phyloP scores from a whole-genome alignment of 1,140 invertebrate species.

The Drosophila murphyi region DNA sequence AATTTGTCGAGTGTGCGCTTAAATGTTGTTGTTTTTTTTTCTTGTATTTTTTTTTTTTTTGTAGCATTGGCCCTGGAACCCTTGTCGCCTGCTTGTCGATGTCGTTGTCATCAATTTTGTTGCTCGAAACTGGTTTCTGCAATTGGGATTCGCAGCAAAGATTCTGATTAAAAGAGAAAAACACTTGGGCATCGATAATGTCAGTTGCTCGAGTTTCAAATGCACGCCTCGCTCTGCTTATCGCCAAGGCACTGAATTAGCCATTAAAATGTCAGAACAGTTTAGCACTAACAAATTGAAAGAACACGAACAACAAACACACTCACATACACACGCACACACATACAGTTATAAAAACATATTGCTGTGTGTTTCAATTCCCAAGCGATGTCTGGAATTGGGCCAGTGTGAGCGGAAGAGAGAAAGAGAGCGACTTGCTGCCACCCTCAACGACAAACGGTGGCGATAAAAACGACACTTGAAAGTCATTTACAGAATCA shows the following conservation, averaged over 20 bases:
- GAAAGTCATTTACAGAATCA: slow-evolving; percentile 76
- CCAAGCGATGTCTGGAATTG: slow-evolving; percentile 28
- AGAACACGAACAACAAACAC: slow-evolving; percentile 27
- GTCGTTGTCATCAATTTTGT: slow-evolving; percentile 66
- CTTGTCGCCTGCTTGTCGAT: slow-evolving; percentile 20
- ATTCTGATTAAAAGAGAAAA: slow-evolving; percentile 54
- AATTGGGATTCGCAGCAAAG: slow-evolving; percentile 61
- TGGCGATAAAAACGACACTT: slow-evolving; percentile 61
- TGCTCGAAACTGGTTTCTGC: slow-evolving; percentile 16
- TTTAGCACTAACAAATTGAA: slow-evolving; percentile 52
- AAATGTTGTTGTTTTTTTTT: slow-evolving; percentile 57
- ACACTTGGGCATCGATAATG: slow-evolving; percentile 49
- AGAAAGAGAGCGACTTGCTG: slow-evolving; percentile 10
- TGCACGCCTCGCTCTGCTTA: slow-evolving; percentile 25
- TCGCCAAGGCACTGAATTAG: slow-evolving; percentile 38
- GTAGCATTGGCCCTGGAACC: slow-evolving; percentile 41
- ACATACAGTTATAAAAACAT: background rate
- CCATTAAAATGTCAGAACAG: slow-evolving; percentile 57
- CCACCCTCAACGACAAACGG: slow-evolving; percentile 41
- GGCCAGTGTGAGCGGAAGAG: slow-evolving; percentile 4
- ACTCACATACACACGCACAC: background rate
- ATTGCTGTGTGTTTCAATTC: slow-evolving; percentile 24
- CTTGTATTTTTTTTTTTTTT: no score
- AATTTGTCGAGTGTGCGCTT: slow-evolving; percentile 82
- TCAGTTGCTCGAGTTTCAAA: slow-evolving; percentile 66